These are phyloP conservation scores for Philonicus albiceps DNA, from an alignment of 2,888 invertebrate genomes.

Conservation along the genomic window DNA sequence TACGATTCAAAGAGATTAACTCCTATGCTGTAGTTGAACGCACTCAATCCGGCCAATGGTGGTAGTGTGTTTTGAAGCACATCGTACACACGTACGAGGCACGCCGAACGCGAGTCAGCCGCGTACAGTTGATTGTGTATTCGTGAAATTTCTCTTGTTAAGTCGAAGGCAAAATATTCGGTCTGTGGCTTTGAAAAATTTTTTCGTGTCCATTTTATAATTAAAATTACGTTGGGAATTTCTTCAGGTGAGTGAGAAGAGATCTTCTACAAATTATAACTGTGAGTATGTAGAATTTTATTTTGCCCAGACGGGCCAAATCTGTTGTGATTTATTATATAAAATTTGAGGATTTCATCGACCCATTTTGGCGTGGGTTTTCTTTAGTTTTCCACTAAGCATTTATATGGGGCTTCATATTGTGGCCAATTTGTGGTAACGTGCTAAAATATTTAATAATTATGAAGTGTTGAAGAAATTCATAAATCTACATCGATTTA, in stretches of 20 bases:
- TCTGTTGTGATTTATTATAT: slow-evolving; percentile 57
- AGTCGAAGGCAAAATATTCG: slow-evolving; percentile 39
- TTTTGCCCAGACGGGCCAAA: slow-evolving; percentile 51
- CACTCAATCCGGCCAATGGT: neutral
- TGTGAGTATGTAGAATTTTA: slow-evolving; percentile 51
- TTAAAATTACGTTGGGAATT: slow-evolving; percentile 55
- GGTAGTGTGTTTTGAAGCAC: neutral
- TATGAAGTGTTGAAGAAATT: slow-evolving; percentile 29
- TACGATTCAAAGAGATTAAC: too few relatives aligned
- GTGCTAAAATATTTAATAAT: neutral
- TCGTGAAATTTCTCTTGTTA: slow-evolving; percentile 33
- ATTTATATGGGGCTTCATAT: slow-evolving; percentile 45
- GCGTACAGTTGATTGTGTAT: slow-evolving; percentile 27
- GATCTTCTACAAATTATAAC: slow-evolving; percentile 55
- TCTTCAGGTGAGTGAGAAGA: slow-evolving; percentile 58
- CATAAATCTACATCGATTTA: neutral
- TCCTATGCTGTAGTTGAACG: neutral
- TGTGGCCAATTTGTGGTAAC: neutral
- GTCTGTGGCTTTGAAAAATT: slow-evolving; percentile 46
- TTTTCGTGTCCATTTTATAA: slow-evolving; percentile 53
- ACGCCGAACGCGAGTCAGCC: neutral
- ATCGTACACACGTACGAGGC: neutral
- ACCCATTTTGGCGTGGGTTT: slow-evolving; percentile 56
- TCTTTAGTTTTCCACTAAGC: slow-evolving; percentile 45
- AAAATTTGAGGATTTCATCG: slow-evolving; percentile 56